Base-by-base conservation (phyloP, 2,888 invertebrate genomes). In the Elegia similella region DNA sequence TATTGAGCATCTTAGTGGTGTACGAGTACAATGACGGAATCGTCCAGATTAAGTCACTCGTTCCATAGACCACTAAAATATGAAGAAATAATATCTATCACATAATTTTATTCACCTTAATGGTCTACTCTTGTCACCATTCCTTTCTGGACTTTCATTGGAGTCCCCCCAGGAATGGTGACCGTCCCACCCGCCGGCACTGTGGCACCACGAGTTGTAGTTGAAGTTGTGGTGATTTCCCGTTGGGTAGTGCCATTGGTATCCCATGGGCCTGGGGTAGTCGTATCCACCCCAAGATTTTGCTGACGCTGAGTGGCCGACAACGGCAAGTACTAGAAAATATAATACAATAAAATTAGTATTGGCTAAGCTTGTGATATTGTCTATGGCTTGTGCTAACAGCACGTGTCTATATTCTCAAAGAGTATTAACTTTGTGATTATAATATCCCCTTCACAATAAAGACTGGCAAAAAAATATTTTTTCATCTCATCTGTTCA, bases 121-220 rank as follows among this genome's bases (percentile, higher is more conserved):
- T 12, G n/a, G n/a, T 38, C 10, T 38, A 12, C 1, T 38, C 3
- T 43, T 43, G 43, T 13, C 13, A n/a, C 44, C 53, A 42, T 43
- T 15, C 54, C 32, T 34, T 12, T 7, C n/a, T 8, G 13, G 12
- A 8, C 17, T 44, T 46, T 55, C 54, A 8, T 34, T 10, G 7
- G 54, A 55, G 32, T 29, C 17, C 2, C 42, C 38, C 38, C 23
- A 42, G 8, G 53, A 53, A 7, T 30, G 13, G 23, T 42, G 23
- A 1, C 30, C 10, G 16, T 38, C 29, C 53, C 53, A 53, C 7
- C 54, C 54, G 6, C 44, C 44, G 7, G 54, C 16, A 16, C 44
- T 55, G 44, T 55, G 30, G 44, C 54, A 55, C 54, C 54, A 55
- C 7, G 7, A 17, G 16, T 55, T 55, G 44, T 55, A 55, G 12